Evolutionary conservation across 1,140 invertebrate genomes (phyloP), one percentile per base, ranked within the genome.

Genomic region (Schlechtendalia chinensis): DNA sequence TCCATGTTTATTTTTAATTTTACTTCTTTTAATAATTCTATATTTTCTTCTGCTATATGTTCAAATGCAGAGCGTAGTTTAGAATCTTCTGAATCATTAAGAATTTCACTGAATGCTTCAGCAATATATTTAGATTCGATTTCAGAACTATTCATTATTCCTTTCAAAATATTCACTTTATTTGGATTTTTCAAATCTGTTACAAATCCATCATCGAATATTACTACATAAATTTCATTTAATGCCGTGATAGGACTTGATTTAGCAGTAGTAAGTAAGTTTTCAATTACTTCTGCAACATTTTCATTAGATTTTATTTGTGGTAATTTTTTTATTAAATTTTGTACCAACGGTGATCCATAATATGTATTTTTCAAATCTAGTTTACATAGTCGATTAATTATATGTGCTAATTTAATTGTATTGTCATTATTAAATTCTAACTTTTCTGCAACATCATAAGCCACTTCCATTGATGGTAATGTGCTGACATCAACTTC

Each of bases 101-200:
- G 83, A 65, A 90, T 88, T 81, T 89, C 86, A 50, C 88, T 87
- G 8, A 90, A 85, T 83, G 89, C 88, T 58, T 90, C 89, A 29
- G 90, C 85, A 0, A 90, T 87, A 16, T 88, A 85, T 71, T 89
- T 86, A 83, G 88, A 86, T 32, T 87, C 87, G 24, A 89, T 83
- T 45, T 85, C 84, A 81, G 88, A 84, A 67, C 86, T 85, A 11
- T 87, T 87, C 0, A 90, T 83, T 1, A 89, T 89, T 81, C 90
- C 89, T 84, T 89, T 90, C 3, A 90, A 85, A 81, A 90, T 87
- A 80, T 90, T 88, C 1, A 90, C 85, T 85, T 90, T 90, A 54
- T 88, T 89, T 77, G 86, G 81, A 82, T n/a, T 86, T 84, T 6
- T 87, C 53, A 19, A 86, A 75, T 53, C 86, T 84, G 0, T 83